Conservation (phyloP, 2,113 vertebrate genomes). For the Sprattus sprattus region DNA sequence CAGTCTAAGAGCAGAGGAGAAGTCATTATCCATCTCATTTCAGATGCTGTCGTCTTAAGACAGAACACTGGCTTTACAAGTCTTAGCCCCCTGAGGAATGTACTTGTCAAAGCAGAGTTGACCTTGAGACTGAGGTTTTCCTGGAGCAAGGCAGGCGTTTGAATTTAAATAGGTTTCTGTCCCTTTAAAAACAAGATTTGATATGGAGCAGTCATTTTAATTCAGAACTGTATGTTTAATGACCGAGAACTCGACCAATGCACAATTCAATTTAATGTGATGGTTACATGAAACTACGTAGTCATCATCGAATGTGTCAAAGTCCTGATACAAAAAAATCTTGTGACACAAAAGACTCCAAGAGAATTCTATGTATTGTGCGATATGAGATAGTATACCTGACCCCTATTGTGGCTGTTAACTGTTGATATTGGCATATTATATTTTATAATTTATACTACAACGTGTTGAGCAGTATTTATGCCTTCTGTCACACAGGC, state of each 20-base stretch:
- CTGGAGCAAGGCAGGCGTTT: not conserved
- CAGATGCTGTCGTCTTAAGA: conserved; percentile 4
- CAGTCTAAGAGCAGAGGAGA: not conserved
- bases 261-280: not conserved
- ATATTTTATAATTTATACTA: not conserved
- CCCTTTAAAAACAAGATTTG: not conserved
- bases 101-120: not conserved
- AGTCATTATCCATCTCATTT: not conserved
- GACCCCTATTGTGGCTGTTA: not conserved
- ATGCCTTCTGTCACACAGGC: conserved; percentile 53
- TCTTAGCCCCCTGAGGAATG: not conserved
- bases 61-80: not conserved
- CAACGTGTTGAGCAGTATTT: not conserved
- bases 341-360: not conserved
- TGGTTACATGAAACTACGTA: not conserved
- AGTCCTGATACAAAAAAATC: not conserved
- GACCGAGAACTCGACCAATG: not conserved
- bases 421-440: not conserved
- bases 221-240: not conserved
- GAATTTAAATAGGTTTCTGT: not conserved
- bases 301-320: not conserved
- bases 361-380: not conserved
- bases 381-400: not conserved
- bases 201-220: not conserved
- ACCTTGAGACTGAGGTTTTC: conserved; percentile 7